Evolutionary conservation across 1,140 invertebrate genomes (phyloP), one percentile per base, ranked within the genome.

Genomic region (Drosophila sp.): DNA sequence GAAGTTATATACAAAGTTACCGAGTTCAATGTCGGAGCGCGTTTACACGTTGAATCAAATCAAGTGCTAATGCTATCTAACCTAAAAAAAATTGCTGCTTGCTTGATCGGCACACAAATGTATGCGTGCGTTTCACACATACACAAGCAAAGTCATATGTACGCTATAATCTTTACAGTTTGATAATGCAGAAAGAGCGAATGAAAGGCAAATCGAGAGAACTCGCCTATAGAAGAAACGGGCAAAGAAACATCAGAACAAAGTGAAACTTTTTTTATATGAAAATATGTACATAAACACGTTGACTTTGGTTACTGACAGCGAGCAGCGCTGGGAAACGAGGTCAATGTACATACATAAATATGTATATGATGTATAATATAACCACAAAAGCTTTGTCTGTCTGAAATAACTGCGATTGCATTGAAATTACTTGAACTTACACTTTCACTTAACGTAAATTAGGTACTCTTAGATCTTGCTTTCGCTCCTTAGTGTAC

Each of bases 371-470:
- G 69, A 50, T 65, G 69, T 13, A 50, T 16, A 32, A 36, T 36
- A n/a, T 4, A 11, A 36, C 9, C 11, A 29, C 34, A 71, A 27
- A 56, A 27, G 34, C 27, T 13, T 71, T 65, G 41, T 57, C 18
- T n/a, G 7, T 29, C 8, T 11, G 9, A 7, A 53, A 53, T 21
- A 40, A 14, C 14, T 34, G 4, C 5, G 14, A 34, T 63, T 50
- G 27, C 8, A 53, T 16, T 67, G 29, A 16, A 36, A 56, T 14
- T 50, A 62, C 53, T 50, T 50, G 27, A 64, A 89, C 84, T 83
- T 89, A 83, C 84, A 83, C 84, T 89, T 89, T 80, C 66, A 83
- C 84, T 75, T 16, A 83, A 83, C 29, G 61, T 64, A 74, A 79
- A 74, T 80, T 70, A 72, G 32, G 40, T 65, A 64, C 65, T 40